Evolutionary conservation across 2,797 vertebrate species (phyloP), one percentile per base, ranked within the genome.

Genomic region (Sebastes trivittatus): DNA sequence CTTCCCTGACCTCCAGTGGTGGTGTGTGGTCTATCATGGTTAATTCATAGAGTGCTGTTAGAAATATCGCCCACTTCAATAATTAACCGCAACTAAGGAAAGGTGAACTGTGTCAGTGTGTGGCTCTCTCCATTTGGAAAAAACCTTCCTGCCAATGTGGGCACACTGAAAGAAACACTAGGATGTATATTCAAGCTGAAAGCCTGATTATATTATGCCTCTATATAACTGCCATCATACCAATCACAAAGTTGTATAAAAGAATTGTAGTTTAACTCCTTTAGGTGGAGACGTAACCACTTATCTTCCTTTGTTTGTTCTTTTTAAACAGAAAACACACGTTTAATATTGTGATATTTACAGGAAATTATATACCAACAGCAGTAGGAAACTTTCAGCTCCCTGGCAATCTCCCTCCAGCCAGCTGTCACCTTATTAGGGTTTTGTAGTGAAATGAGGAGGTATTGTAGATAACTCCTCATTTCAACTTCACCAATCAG

Each of bases 1-100:
- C 42, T 59, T 56, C 71, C n/a, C 38, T 72, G 52, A 72, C 69
- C 80, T 80, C 16, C 34, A 38, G 75, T 55, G 65, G 29, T 27
- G 49, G 23, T 4, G n/a, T 86, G 58, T 22, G 34, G 69, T 72
- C 23, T 32, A 3, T 87, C 27, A 71, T 88, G 73, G 54, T 80
- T 90, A 76, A 87, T 90, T 82, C 69, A 91, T 77, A 6, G 11
- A 60, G 38, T 18, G 9, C 62, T 72, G 81, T 86, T 76, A 80
- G 78, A 83, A 82, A 85, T 77, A 74, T 74, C 58, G 64, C 52
- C 16, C 59, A 7, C 73, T 78, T 89, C 46, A 88, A 87, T 87
- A 80, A 90, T 90, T 89, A 56, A 88, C 30, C n/a, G n/a, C 75
- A 69, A 27, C 58, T 61, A 32, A 30, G 75, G n/a, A 80, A 77